These are phyloP conservation scores for Drosophila sulfurigaster DNA, from an alignment of 1,140 invertebrate genomes.

Conservation along the genomic window DNA sequence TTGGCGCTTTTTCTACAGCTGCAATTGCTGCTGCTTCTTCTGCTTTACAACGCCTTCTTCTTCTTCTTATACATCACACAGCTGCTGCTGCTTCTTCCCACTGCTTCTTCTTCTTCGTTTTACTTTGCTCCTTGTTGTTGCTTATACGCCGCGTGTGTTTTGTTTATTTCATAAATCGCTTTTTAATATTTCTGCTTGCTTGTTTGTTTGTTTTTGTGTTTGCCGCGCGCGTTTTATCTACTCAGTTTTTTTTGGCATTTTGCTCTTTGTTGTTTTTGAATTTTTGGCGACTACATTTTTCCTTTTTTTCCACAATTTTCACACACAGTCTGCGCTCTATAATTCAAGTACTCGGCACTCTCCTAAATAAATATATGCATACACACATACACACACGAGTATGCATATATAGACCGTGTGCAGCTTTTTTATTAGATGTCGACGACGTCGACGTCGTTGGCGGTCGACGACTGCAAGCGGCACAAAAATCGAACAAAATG, in stretches of 20 bases:
- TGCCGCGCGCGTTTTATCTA: conserved; percentile 11
- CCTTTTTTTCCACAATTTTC: conserved; percentile 25
- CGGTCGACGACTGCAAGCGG: conserved; percentile 58
- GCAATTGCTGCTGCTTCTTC: conserved; percentile 6
- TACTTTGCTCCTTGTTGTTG: conserved; percentile 38
- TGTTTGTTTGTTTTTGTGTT: conserved; percentile 17
- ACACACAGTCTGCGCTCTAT: conserved; percentile 47
- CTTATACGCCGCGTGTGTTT: conserved; percentile 60
- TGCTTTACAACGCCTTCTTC: conserved; percentile 2
- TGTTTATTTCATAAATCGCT: conserved; percentile 44
- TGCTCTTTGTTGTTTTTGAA: conserved; percentile 11
- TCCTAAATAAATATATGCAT: conserved; percentile 21
- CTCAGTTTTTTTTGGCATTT: conserved; percentile 9
- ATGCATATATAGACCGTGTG: conserved; percentile 50
- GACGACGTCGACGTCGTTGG: conserved; percentile 56
- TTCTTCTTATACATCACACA: conserved; percentile 21
- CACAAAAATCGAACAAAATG: conserved; percentile 81
- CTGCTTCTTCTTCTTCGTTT: background rate
- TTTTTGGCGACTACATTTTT: conserved; percentile 39
- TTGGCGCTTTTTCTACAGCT: conserved; percentile 46
- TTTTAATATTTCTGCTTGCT: conserved; percentile 20
- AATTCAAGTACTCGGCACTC: conserved; percentile 34
- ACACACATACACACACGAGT: conserved; percentile 22
- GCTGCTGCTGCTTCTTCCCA: conserved; percentile 4
- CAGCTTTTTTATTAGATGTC: conserved; percentile 78